phyloP scores from a whole-genome alignment of 23 tunicate species.

The Clavelina lepadiformis region DNA sequence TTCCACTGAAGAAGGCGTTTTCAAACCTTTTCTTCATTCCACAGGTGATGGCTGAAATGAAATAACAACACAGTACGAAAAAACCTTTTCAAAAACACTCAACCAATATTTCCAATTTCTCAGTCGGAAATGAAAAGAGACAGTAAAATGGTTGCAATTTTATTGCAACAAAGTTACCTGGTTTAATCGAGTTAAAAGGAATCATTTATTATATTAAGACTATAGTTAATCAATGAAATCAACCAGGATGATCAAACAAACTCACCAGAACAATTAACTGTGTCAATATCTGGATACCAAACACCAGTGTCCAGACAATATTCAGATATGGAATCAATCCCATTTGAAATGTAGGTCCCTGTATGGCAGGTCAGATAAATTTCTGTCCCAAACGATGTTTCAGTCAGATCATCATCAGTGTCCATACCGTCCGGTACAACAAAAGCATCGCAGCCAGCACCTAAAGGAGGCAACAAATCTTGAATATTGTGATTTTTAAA shows the following conservation, averaged over 20 bases:
- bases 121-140: no score
- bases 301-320: constrained; percentile 27
- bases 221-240: no score
- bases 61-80: not conserved
- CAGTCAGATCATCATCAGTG: not conserved
- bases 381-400: not conserved
- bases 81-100: not conserved
- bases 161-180: no score
- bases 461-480: no score
- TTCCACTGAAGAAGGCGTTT: constrained; percentile 5
- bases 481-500: no score
- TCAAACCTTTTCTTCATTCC: not conserved
- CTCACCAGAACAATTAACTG: constrained; percentile 18
- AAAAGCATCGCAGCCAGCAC: not conserved
- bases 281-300: constrained; percentile 27
- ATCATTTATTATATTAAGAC: no score
- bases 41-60: constrained; percentile 16
- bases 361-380: not conserved
- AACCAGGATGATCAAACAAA: no score
- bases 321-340: not conserved
- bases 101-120: no score
- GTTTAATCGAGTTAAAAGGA: no score
- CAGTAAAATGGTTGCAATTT: no score
- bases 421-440: not conserved
- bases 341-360: not conserved